Percentiles rank a stretch among this genome's conserved stretches.
Conservation (phyloP, 2,797 vertebrate species). For the Lepilemur septentrionalis region DNA sequence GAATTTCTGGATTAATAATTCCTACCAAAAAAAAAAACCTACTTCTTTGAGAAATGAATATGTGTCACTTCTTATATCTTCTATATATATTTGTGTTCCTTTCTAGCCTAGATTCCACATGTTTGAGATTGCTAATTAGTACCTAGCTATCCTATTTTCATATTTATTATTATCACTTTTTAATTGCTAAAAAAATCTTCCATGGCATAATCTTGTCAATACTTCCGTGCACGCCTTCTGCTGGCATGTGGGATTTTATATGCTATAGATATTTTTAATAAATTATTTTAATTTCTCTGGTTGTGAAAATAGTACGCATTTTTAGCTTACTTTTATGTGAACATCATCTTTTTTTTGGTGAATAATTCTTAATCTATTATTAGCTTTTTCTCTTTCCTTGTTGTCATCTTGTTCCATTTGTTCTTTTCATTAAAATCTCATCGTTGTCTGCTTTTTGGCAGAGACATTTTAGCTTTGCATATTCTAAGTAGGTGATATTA, state of each 20-base stretch:
- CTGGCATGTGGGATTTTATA: slow-evolving; percentile 52
- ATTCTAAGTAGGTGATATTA: slow-evolving; percentile 77
- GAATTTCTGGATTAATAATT: slow-evolving; percentile 12
- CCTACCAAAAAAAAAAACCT: neutral
- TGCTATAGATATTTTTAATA: slow-evolving; percentile 72
- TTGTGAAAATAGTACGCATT: slow-evolving; percentile 61
- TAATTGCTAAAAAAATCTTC: slow-evolving; percentile 53
- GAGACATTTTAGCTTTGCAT: slow-evolving; percentile 70
- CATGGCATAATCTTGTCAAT: slow-evolving; percentile 52
- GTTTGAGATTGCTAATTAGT: slow-evolving; percentile 20
- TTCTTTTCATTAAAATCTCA: slow-evolving; percentile 75
- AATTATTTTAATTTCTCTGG: slow-evolving; percentile 75
- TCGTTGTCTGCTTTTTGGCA: slow-evolving; percentile 71
- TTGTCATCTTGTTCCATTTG: slow-evolving; percentile 68
- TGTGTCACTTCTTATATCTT: neutral
- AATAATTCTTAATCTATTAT: slow-evolving; percentile 72
- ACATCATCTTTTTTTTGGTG: slow-evolving; percentile 64
- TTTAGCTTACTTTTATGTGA: slow-evolving; percentile 67
- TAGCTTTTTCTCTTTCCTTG: slow-evolving; percentile 65
- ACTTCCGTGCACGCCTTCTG: slow-evolving; percentile 42
- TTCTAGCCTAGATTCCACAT: slow-evolving; percentile 52
- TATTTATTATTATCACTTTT: slow-evolving; percentile 61
- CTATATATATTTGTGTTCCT: neutral
- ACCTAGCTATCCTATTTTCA: neutral
- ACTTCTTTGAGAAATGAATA: slow-evolving; percentile 21